phyloP scores from a whole-genome alignment of 2,797 vertebrate species.

The Chrosomus eos region DNA sequence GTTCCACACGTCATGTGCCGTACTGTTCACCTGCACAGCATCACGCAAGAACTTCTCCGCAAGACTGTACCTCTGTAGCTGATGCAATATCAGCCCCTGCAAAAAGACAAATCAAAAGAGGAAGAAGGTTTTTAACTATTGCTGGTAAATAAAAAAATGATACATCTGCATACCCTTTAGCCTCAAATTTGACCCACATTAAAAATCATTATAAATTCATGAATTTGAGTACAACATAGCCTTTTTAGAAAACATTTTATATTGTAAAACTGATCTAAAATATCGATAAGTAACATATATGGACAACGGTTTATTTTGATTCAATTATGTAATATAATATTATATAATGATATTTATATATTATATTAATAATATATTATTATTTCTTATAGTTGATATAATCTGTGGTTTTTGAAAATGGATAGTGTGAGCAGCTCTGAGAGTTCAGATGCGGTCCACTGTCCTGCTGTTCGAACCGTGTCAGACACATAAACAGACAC shows the following conservation, averaged over 20 bases:
- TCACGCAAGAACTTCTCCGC: constrained; percentile 96
- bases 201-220: neutral
- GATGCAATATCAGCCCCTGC: constrained; percentile 95
- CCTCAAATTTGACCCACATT: neutral
- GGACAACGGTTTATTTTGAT: neutral
- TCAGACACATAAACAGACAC: neutral
- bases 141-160: neutral
- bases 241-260: neutral
- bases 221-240: neutral
- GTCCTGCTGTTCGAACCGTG: constrained; percentile 11
- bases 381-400: neutral
- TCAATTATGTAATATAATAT: neutral
- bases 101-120: constrained; percentile 5
- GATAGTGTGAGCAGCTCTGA: neutral
- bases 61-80: constrained; percentile 92
- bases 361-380: neutral
- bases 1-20: constrained; percentile 96
- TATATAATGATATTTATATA: too few species aligned
- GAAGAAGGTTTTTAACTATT: neutral
- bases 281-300: neutral
- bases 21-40: constrained; percentile 96
- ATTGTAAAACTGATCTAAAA: neutral
- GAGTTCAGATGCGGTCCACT: neutral
- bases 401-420: neutral
- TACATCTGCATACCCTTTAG: neutral